Evolutionary conservation across 2,797 vertebrate species (phyloP), one percentile per base, ranked within the genome.

Genomic region (Cryptoblepharus egeriae): DNA sequence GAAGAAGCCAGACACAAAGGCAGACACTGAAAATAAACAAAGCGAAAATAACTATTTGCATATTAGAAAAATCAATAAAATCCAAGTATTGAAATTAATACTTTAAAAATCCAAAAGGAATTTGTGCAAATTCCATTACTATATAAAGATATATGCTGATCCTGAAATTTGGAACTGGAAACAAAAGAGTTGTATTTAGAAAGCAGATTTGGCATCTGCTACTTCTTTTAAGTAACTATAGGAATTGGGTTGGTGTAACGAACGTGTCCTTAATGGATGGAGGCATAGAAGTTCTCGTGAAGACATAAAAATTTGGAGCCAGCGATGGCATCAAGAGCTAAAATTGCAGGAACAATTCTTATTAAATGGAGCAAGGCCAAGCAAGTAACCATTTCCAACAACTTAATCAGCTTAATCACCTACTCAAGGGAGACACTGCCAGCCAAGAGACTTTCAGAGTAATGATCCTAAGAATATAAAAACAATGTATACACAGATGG

Each of bases 381-480:
- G 64, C 77, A 68, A 79, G 61, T 57, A 49, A 61, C 77, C 55
- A 75, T 79, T 79, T 84, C 77, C 77, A 84, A 52, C 71, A 79
- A 79, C 77, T 90, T 88, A 92, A 76, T 82, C 55, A 76, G 64
- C 73, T 82, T 82, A 92, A 88, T 81, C 86, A 88, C 88, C 80
- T 88, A 87, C 39, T 76, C 75, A 69, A 24, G 76, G 69, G 88
- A 77, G 60, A 91, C 57, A 74, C 58, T 26, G 5, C 72, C 75
- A 69, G 16, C 64, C 79, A 74, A 71, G 0, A 0, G 82, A 88
- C 52, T 52, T 32, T 55, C 65, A 82, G 65, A 76, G 55, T 76
- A 82, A 82, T 76, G 73, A 82, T 82, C 37, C 32, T 82, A 73
- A 64, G 49, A 73, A 73, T 4, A 58, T 10, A 22, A 65, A 77